Evolutionary conservation across 2,888 invertebrate species (phyloP), one percentile per base, ranked within the genome.

Genomic region (Drosophila demipolita): DNA sequence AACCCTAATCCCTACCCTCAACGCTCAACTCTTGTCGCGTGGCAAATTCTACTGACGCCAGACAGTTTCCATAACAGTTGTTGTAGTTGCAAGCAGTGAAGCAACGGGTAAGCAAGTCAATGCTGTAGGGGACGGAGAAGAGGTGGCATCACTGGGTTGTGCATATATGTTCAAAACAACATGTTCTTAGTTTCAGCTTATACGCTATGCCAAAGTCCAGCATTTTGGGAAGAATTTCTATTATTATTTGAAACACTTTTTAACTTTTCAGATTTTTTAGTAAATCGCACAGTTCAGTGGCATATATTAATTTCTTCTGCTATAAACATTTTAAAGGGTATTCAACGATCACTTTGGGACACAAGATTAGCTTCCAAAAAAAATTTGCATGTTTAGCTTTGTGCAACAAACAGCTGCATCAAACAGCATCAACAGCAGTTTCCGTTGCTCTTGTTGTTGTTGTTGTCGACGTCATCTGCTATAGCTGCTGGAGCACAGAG

Each of bases 31-130:
- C 45, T 45, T 45, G 45, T 8, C 15, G 45, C 70, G 75, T 80
- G 78, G 83, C 77, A 75, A 80, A 36, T 73, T 86, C 68, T 32
- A 72, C 67, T 81, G 84, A 87, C 84, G 89, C 87, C 84, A 85
- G 76, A 81, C 84, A 23, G 45, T 45, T 45, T 64, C 68, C 59
- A 66, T 65, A 79, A 76, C 76, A 72, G 72, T 64, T 69, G 48
- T 66, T 68, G 26, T 20, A 26, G 38, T 45, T 55, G 54, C n/a
- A 55, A 38, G 36, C 36, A 26, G 12, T n/a, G n/a, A 4, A n/a
- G 23, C n/a, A 26, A 26, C 17, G 7, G 26, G n/a, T 1, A 17
- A 32, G 35, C 20, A n/a, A 15, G 20, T 0, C 6, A 36, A 15
- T 9, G 26, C 11, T 11, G 7, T 3, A 15, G 7, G 32, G 72